phyloP scores from a whole-genome alignment of 2,113 vertebrate species.

The Propithecus coquereli region DNA sequence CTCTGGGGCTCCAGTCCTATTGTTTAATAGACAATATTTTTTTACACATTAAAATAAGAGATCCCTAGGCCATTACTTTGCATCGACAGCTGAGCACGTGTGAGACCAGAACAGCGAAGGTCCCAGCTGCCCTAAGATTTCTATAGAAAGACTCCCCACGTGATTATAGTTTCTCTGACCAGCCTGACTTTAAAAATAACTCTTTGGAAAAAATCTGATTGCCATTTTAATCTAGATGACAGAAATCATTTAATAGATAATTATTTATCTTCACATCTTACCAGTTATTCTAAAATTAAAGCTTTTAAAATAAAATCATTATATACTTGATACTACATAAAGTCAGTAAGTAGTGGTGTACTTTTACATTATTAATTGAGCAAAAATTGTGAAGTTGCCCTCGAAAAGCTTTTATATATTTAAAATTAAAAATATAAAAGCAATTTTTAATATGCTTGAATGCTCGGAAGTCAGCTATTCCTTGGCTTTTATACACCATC shows the following conservation, averaged over 20 bases:
- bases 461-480: no score
- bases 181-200: background rate
- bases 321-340: background rate
- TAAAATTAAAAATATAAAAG: conserved; percentile 12
- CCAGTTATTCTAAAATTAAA: background rate
- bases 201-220: background rate
- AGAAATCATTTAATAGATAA: background rate
- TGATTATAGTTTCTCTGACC: background rate
- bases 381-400: background rate
- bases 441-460: background rate
- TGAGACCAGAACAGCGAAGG: background rate
- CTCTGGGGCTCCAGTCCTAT: background rate
- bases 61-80: background rate
- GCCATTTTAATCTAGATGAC: background rate
- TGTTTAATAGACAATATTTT: background rate
- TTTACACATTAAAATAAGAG: background rate
- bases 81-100: background rate
- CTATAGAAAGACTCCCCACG: background rate
- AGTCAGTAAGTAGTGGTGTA: background rate
- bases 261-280: background rate
- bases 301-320: background rate
- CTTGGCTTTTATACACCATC: background rate
- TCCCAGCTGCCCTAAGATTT: background rate
- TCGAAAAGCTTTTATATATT: background rate
- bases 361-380: background rate